Evolutionary conservation across 2,797 vertebrate species (phyloP), one percentile per base, ranked within the genome.

Genomic region (Macropus fuliginosus): DNA sequence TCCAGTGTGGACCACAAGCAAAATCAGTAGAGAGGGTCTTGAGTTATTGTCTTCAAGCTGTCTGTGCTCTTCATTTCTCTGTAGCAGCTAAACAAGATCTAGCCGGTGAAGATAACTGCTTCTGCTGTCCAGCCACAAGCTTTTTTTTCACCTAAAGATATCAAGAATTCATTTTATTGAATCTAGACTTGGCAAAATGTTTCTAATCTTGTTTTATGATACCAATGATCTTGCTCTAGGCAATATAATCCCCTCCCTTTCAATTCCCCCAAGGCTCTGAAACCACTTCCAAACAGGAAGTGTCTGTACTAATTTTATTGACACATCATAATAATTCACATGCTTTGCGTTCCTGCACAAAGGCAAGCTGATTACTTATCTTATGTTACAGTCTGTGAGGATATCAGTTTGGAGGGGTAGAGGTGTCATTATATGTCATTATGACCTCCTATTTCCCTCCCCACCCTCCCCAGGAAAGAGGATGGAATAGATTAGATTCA

Each of bases 101-200:
- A 21, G 16, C 54, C 16, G 34, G 74, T 0, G 10, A 1, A 3
- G 34, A 55, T 0, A 27, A 14, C 21, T 16, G 34, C n/a, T 1
- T 55, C 55, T 56, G 55, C 1, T 52, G 46, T 55, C 90, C 52
- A 40, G n/a, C 0, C 28, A 4, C 31, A 5, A 6, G 5, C 10
- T 46, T 55, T 94, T 56, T 94, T 54, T 94, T 54, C 52, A 93
- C 89, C 52, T 94, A 92, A 92, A 96, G 91, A 55, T 40, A 92
- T 62, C 14, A 92, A 46, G 55, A 94, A 93, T 81, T 87, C 40
- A 91, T 55, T 74, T 81, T 46, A 40, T 24, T 81, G 66, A 74
- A 81, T 81, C n/a, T 81, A 46, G 66, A 21, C 66, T 81, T 81
- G 6, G 66, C 18, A 46, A 81, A 81, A 81, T n/a, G 16, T 40